Conservation (phyloP, 2,888 invertebrate species). For the Drosophila hawaiiensis region DNA sequence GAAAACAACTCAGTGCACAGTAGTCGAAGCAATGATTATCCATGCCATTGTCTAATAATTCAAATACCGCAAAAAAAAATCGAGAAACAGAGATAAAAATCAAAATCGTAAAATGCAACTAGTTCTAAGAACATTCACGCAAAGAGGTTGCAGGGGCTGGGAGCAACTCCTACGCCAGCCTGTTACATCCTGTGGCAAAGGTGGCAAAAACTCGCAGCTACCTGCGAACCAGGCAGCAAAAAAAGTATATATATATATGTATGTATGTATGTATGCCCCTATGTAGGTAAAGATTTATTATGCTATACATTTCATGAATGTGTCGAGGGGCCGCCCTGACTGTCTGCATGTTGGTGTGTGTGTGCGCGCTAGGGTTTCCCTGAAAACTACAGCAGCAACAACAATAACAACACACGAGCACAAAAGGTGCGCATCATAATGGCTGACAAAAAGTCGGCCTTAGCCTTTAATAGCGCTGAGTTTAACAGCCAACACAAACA, state of each 20-base stretch:
- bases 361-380: constrained; percentile 70
- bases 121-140: constrained; percentile 58
- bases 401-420: constrained; percentile 48
- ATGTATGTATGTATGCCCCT: constrained; percentile 19
- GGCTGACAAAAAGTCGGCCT: constrained; percentile 82
- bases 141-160: constrained; percentile 19
- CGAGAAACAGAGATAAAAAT: constrained; percentile 60
- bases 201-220: constrained; percentile 76
- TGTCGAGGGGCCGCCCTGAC: constrained; percentile 49
- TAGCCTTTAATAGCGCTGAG: constrained; percentile 79
- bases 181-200: constrained; percentile 78
- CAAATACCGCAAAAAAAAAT: constrained; percentile 67
- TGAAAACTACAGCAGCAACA: constrained; percentile 68
- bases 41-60: constrained; percentile 70
- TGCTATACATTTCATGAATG: constrained; percentile 81
- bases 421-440: constrained; percentile 79
- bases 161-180: constrained; percentile 70
- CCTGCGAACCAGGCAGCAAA: constrained; percentile 61
- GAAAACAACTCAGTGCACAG: constrained; percentile 46
- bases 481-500: constrained; percentile 80
- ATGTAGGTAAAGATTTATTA: constrained; percentile 77
- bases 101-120: constrained; percentile 73
- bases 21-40: constrained; percentile 70
- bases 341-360: constrained; percentile 31
- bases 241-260: too few species aligned